These are phyloP conservation scores for Odontocerum albicorne DNA, from an alignment of 2,888 invertebrate species.

Conservation along the genomic window DNA sequence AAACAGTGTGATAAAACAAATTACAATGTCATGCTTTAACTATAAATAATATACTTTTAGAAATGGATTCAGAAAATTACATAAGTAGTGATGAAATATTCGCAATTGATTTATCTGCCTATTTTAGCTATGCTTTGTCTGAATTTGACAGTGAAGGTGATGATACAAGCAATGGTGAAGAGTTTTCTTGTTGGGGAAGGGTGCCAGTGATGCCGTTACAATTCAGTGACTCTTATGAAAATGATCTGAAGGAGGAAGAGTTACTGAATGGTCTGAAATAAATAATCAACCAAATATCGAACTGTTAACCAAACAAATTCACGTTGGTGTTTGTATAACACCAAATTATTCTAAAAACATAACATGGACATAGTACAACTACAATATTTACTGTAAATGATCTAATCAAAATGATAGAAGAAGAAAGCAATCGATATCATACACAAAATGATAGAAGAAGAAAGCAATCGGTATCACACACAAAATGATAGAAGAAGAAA, in stretches of 20 bases:
- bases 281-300: constrained; percentile 29
- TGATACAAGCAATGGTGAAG: constrained; percentile 11
- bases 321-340: constrained; percentile 17
- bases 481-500: no score
- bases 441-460: no score
- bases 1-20: no score
- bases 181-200: neutral
- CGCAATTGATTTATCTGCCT: constrained; percentile 10
- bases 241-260: constrained; percentile 7
- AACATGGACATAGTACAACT: no score
- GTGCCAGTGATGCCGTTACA: constrained; percentile 1
- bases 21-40: no score
- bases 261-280: constrained; percentile 26
- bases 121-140: constrained; percentile 10
- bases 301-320: constrained; percentile 28
- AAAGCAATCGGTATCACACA: no score
- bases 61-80: constrained; percentile 10
- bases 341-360: constrained; percentile 27
- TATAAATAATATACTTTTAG: no score
- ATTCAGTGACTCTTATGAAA: constrained; percentile 11
- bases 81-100: constrained; percentile 15
- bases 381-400: constrained; percentile 36
- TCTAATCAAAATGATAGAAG: no score
- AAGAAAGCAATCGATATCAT: no score
- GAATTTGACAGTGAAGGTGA: constrained; percentile 13